Percentiles rank a stretch among this genome's conserved stretches.
These are phyloP conservation scores for Propithecus coquereli DNA, from an alignment of 2,113 vertebrate species.

Conservation along the genomic window DNA sequence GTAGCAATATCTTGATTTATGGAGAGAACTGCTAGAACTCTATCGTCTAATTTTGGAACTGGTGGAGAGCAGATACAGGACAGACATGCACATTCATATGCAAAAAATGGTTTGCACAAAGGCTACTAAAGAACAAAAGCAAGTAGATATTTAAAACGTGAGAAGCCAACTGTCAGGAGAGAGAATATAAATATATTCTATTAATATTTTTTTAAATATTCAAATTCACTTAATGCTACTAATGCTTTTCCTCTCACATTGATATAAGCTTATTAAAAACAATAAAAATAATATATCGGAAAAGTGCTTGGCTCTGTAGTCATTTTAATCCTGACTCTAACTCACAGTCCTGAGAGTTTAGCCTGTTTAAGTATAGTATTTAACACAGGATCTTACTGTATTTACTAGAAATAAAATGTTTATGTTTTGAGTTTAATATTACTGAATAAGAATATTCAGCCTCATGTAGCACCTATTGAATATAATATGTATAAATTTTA, in stretches of 20 bases:
- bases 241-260: not conserved
- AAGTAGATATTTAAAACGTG: not conserved
- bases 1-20: constrained; percentile 28
- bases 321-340: constrained; percentile 68
- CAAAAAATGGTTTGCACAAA: not conserved
- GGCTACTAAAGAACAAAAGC: not conserved
- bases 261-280: not conserved
- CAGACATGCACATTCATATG: not conserved
- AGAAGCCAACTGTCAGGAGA: not conserved
- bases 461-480: not conserved
- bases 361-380: constrained; percentile 75
- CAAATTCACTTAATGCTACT: not conserved
- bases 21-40: not conserved
- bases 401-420: constrained; percentile 79
- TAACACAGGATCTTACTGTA: constrained; percentile 74
- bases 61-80: not conserved
- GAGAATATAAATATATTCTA: not conserved
- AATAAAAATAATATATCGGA: not conserved
- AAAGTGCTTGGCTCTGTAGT: constrained; percentile 22
- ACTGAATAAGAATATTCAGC: not conserved
- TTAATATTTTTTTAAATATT: not conserved
- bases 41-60: not conserved
- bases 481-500: not conserved
- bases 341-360: constrained; percentile 73
- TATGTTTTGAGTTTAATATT: constrained; percentile 74